These are phyloP conservation scores for Rhopalosiphum padi DNA, from an alignment of 1,140 invertebrate species.

Conservation along the genomic window DNA sequence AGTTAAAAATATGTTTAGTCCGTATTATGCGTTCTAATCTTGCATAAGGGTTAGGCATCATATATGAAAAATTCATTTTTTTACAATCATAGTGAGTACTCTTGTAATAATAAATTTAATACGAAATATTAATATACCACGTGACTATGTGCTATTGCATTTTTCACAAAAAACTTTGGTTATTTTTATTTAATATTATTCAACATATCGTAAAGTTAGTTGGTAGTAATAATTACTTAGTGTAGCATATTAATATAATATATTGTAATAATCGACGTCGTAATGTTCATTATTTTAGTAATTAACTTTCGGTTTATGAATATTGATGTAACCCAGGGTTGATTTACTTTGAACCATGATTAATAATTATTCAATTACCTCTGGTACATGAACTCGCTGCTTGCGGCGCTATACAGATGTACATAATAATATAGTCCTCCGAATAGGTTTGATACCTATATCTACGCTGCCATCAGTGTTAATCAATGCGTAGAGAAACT, in stretches of 20 bases:
- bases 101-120: too few species aligned
- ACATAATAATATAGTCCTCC: background rate
- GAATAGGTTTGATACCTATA: background rate
- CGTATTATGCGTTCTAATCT: background rate
- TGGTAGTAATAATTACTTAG: background rate
- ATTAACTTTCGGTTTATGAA: constrained; percentile 31
- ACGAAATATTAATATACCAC: background rate
- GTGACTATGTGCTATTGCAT: background rate
- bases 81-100: background rate
- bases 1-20: background rate
- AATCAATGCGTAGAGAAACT: background rate
- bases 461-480: background rate
- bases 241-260: background rate
- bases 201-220: background rate
- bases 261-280: background rate
- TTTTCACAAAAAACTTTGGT: background rate
- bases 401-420: background rate
- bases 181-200: background rate
- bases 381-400: background rate
- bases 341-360: background rate
- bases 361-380: constrained; percentile 19
- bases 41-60: background rate
- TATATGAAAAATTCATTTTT: background rate
- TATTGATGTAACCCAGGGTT: background rate
- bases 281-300: constrained; percentile 5